Base-by-base conservation (phyloP, 2,113 vertebrate species). In the Anguilla rostrata region DNA sequence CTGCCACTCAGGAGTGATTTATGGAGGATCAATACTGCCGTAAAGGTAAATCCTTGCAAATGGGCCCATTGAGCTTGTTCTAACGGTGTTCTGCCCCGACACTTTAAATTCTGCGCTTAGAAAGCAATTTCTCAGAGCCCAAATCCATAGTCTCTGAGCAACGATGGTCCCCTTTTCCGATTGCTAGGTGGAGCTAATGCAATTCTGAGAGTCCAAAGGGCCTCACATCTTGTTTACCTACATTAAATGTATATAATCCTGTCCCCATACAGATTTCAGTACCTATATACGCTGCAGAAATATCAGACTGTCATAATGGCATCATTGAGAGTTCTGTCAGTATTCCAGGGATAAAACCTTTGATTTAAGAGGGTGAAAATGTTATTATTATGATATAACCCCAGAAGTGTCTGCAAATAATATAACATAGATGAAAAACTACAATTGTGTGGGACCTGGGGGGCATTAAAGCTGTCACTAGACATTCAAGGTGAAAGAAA, bases 11-110 rank as follows among this genome's bases (percentile, higher is more conserved):
- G 12, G 26, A 78, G 43, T 83, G 39, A 83, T 87, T 84, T 80
- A 83, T 40, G 16, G 20, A 49, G 49, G 83, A 84, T 87, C 82
- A 60, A 79, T 87, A 71, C 16, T 6, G 15, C 49, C 34, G 43
- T 71, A 63, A 57, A 80, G 53, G 39, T 78, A 87, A 87, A 39
- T 53, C 71, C 8, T 57, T 39, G 78, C 78, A 81, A 81, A 63
- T 41, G 34, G 46, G n/a, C 39, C 46, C 49, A 34, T 75, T 41
- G 82, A 18, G 49, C 49, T 43, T 43, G 20, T 84, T 80, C 39
- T 79, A n/a, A 34, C 41, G 22, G n/a, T n/a, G 82, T n/a, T 3
- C 53, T n/a, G 22, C 86, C 43, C 81, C 57, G 12, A 34, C 29
- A n/a, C 39, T 41, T 83, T 57, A 60, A 43, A 60, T 60, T 41